Conservation (phyloP, 2,888 invertebrate genomes). For the Exephanes ischioxanthus region DNA sequence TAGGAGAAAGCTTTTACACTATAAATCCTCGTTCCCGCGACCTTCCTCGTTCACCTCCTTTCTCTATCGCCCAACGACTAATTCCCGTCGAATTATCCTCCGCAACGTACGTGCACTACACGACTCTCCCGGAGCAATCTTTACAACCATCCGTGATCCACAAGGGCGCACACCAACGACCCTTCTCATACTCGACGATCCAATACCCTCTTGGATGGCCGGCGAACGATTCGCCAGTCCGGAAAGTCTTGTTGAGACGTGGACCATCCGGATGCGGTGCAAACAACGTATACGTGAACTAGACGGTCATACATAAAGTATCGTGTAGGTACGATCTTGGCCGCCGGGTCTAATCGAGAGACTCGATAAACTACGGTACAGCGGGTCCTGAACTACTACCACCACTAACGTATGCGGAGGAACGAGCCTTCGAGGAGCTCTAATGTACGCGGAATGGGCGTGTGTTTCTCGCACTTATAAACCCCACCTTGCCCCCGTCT, state of each 20-base stretch:
- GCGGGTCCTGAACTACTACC: slow-evolving; percentile 13
- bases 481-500: slow-evolving; percentile 11
- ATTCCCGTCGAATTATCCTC: slow-evolving; percentile 63
- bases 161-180: slow-evolving; percentile 15
- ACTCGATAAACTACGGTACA: slow-evolving; percentile 29
- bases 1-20: slow-evolving; percentile 33
- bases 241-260: not conserved
- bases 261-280: not conserved
- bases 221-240: not conserved
- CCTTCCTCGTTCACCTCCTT: slow-evolving; percentile 24
- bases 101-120: slow-evolving; percentile 54
- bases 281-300: not conserved
- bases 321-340: slow-evolving; percentile 34
- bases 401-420: not conserved
- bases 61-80: slow-evolving; percentile 55
- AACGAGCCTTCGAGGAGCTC: slow-evolving; percentile 50
- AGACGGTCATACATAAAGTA: slow-evolving; percentile 7
- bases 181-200: slow-evolving; percentile 45
- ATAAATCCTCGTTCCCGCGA: slow-evolving; percentile 41
- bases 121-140: slow-evolving; percentile 2
- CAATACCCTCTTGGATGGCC: not conserved
- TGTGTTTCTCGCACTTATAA: slow-evolving; percentile 60
- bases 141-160: slow-evolving; percentile 8
- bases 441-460: slow-evolving; percentile 49
- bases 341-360: slow-evolving; percentile 59